Evolutionary conservation across 2,888 invertebrate species (phyloP), one percentile per base, ranked within the genome.

Genomic region (Drosophila planitibia): DNA sequence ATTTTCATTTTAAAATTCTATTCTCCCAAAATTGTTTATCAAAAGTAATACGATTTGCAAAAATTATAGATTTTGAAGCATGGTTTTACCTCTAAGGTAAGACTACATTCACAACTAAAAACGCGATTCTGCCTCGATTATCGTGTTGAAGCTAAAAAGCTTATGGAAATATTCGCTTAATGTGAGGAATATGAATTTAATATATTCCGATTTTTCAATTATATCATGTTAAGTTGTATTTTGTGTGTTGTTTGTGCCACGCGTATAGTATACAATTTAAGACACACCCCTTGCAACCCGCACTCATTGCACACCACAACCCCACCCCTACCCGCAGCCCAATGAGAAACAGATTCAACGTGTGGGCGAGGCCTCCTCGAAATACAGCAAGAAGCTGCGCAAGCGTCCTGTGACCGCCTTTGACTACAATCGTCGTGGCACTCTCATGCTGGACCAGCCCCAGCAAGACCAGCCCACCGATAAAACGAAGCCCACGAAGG

Each of bases 361-460:
- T 16, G 16, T 49, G n/a, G 44, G 39, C 14, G 79, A 79, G 37
- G 49, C 72, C n/a, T 72, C 76, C 9, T 58, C 62, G 52, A 44
- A 70, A 19, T 66, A 68, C 30, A 49, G 70, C 1, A 82, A 82
- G 33, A 64, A 65, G 35, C 19, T 44, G 1, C 74, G 60, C 28
- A 80, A 73, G 55, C 83, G 83, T 25, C 73, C 67, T 7, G 75
- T 83, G 3, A 83, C 83, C 10, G 83, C 83, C 22, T 84, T 84
- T 54, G 63, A 80, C 0, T 41, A 30, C 57, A 76, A 76, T 52
- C 62, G 61, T 22, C 64, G 49, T 0, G 22, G 7, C 4, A 47
- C 25, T 16, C 32, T 0, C 37, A 25, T 22, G n/a, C 41, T 4
- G 9, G 25, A 47, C 16, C 22, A 47, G 47, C 25, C 9, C 10